These are phyloP conservation scores for Neogale vison DNA, from an alignment of 2,113 vertebrate genomes.

Conservation along the genomic window DNA sequence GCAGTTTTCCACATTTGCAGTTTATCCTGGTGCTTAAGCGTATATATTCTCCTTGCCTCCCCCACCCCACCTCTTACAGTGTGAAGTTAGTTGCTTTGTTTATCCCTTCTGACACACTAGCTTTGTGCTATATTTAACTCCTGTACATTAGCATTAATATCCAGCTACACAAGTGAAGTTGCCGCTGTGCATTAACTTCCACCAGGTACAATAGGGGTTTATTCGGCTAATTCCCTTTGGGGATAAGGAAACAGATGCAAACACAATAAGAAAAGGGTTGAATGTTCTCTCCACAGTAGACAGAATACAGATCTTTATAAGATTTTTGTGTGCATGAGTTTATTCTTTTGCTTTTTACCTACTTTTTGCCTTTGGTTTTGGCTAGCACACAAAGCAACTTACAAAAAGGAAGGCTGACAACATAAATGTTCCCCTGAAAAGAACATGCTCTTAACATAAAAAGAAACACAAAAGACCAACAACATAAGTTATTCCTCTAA, in stretches of 20 bases:
- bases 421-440: not conserved
- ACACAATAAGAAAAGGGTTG: not conserved
- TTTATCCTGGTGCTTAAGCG: slow-evolving; percentile 32
- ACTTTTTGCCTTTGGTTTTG: slow-evolving; percentile 38
- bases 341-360: slow-evolving; percentile 32
- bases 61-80: not conserved
- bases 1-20: not conserved
- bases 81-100: slow-evolving; percentile 49
- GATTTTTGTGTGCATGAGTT: not conserved
- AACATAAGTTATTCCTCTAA: not conserved
- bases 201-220: slow-evolving; percentile 50
- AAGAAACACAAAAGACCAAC: not conserved
- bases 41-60: not conserved
- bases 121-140: slow-evolving; percentile 74
- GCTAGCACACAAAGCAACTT: not conserved
- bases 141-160: slow-evolving; percentile 63
- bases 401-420: not conserved
- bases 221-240: slow-evolving; percentile 38
- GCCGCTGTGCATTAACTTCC: slow-evolving; percentile 62
- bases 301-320: slow-evolving; percentile 1
- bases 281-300: not conserved
- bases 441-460: not conserved
- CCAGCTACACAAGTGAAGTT: slow-evolving; percentile 40
- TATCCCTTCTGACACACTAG: slow-evolving; percentile 38
- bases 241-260: slow-evolving; percentile 10